Conservation (phyloP, 1,140 invertebrate genomes). For the Goniozus legneri region DNA sequence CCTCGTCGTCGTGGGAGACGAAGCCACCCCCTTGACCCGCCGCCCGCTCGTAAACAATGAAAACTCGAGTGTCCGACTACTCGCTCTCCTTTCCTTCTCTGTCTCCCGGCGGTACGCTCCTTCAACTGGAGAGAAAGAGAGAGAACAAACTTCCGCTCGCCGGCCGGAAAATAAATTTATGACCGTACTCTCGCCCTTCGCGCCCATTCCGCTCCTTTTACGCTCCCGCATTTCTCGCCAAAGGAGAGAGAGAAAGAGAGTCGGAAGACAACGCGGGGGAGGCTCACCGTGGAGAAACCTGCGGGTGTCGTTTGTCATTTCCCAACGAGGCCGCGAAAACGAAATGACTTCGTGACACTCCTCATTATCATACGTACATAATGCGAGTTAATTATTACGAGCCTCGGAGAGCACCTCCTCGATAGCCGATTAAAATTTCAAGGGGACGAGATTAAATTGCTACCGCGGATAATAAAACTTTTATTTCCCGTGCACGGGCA, state of each 20-base stretch:
- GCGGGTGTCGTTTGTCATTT: slow-evolving; percentile 9
- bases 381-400: no score
- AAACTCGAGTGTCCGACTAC: slow-evolving; percentile 38
- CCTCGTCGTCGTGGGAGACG: slow-evolving; percentile 17
- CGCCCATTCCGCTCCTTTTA: no score
- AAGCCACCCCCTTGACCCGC: slow-evolving; percentile 1
- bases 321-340: not conserved
- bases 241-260: slow-evolving; percentile 3
- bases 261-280: not conserved
- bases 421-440: no score
- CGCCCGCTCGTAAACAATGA: slow-evolving; percentile 39
- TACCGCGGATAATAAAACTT: no score
- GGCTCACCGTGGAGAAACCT: not conserved
- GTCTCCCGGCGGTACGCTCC: no score
- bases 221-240: no score
- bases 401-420: no score
- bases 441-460: no score
- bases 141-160: slow-evolving; percentile 27
- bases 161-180: slow-evolving; percentile 43
- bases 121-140: slow-evolving; percentile 11
- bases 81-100: slow-evolving; percentile 11
- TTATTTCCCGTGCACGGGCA: no score
- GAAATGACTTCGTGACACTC: not conserved
- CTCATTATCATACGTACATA: no score
- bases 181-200: slow-evolving; percentile 17